Conservation (phyloP, 2,888 invertebrate species). For the Eupithecia tripunctaria region DNA sequence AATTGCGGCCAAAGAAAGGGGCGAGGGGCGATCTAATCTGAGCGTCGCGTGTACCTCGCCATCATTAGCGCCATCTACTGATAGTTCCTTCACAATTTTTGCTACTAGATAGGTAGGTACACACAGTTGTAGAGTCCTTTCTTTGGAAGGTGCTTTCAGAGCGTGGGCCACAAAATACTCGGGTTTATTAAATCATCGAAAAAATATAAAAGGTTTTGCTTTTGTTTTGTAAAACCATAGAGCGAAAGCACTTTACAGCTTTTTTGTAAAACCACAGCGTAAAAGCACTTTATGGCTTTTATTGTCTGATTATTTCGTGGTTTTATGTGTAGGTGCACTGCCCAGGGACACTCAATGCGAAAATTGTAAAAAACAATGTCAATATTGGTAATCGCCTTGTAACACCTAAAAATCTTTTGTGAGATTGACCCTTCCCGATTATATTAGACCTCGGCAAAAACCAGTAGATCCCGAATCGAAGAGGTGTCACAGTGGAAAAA, state of each 20-base stretch:
- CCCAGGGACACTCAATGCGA: background rate
- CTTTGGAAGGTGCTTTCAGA: conserved; percentile 1
- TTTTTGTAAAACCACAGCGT: background rate
- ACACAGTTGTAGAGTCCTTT: background rate
- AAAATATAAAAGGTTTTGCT: background rate
- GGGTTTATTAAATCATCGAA: conserved; percentile 2
- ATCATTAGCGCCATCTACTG: conserved; percentile 75
- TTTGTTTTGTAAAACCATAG: background rate
- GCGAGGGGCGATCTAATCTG: conserved; percentile 74
- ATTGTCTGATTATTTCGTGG: background rate
- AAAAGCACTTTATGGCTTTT: background rate
- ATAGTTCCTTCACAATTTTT: conserved; percentile 53
- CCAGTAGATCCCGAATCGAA: background rate
- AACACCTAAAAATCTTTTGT: background rate
- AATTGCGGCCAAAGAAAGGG: conserved; percentile 75
- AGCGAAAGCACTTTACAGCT: background rate
- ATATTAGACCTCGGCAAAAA: background rate
- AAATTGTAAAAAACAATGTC: background rate
- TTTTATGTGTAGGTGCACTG: background rate
- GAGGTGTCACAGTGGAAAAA: background rate
- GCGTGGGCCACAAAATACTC: background rate
- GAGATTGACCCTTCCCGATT: background rate
- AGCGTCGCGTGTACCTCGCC: conserved; percentile 71
- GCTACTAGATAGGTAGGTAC: background rate
- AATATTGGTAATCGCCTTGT: background rate